Evolutionary conservation across 1,140 invertebrate genomes (phyloP).

Genomic region (Zaprionus capensis): DNA sequence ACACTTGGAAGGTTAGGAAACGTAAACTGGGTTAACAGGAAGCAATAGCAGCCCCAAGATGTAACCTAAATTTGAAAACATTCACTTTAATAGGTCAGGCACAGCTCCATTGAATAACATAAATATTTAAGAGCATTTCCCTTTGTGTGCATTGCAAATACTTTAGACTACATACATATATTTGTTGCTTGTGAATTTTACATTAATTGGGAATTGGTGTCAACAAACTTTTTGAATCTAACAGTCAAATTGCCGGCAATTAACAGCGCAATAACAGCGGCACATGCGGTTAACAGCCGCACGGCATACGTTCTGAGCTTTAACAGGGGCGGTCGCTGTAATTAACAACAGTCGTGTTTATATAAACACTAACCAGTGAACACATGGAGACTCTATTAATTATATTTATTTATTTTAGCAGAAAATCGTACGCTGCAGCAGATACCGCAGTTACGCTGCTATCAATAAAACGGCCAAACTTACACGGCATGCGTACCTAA

Average conservation of each 20-base stretch:
- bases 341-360: background rate
- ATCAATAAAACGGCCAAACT: too few species aligned
- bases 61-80: background rate
- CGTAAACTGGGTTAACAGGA: background rate
- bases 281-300: background rate
- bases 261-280: background rate
- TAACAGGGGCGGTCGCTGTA: background rate
- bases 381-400: too few species aligned
- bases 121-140: background rate
- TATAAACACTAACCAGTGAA: background rate
- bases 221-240: constrained; percentile 1
- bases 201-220: background rate
- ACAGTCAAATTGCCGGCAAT: background rate
- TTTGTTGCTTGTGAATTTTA: background rate
- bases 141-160: background rate
- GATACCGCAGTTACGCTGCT: too few species aligned
- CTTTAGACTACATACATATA: background rate
- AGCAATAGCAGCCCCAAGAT: too few species aligned
- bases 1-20: background rate
- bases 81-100: background rate
- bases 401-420: background rate
- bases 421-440: too few species aligned
- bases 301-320: too few species aligned
- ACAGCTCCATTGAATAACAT: background rate
- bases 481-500: too few species aligned